These are phyloP conservation scores for Ivindomyrus marchei DNA, from an alignment of 2,113 vertebrate species.

Conservation along the genomic window DNA sequence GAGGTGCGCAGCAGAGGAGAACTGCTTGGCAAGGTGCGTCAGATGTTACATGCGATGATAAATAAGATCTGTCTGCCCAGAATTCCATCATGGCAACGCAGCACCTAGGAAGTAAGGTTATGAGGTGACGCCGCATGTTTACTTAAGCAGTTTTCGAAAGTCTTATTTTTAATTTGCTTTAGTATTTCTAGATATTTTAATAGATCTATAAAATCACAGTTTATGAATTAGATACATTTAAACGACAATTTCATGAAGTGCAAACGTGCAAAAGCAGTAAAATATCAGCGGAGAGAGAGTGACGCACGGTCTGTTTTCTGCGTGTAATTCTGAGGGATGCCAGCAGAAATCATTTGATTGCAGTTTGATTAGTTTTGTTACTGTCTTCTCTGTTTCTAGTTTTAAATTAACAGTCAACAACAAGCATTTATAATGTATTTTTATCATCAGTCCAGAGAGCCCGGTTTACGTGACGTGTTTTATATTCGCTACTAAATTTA, in stretches of 20 bases:
- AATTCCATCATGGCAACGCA: neutral
- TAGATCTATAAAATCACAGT: neutral
- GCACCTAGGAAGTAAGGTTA: neutral
- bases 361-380: neutral
- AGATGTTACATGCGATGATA: neutral
- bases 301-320: neutral
- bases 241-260: neutral
- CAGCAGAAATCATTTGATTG: neutral
- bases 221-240: neutral
- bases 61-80: neutral
- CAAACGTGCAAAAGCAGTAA: neutral
- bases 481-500: neutral
- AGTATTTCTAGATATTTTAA: neutral
- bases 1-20: conserved; percentile 88
- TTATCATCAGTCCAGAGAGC: neutral
- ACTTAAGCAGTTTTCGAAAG: neutral
- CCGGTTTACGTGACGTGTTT: neutral
- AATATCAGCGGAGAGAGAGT: neutral
- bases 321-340: neutral
- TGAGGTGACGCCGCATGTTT: neutral
- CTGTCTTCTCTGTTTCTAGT: neutral
- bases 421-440: neutral
- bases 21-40: conserved; percentile 83
- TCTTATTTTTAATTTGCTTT: neutral
- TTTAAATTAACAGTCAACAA: neutral